phyloP scores from a whole-genome alignment of 2,797 vertebrate genomes.

The Triplophysa yarkandensis region DNA sequence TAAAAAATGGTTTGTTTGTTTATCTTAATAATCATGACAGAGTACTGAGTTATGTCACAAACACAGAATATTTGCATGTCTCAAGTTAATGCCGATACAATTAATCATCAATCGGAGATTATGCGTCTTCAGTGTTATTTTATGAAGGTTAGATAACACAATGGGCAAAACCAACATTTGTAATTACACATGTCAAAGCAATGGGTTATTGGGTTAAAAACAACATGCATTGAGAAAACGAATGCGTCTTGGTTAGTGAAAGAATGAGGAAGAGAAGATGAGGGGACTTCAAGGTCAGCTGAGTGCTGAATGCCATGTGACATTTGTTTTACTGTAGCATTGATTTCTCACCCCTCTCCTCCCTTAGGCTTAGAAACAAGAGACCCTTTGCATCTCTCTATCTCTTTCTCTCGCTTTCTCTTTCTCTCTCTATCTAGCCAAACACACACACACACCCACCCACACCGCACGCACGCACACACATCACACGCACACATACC shows the following conservation, averaged over 20 bases:
- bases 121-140: neutral
- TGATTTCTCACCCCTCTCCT: slow-evolving; percentile 45
- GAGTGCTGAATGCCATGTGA: slow-evolving; percentile 45
- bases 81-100: neutral
- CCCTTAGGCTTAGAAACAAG: slow-evolving; percentile 45
- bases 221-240: slow-evolving; percentile 29
- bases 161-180: slow-evolving; percentile 6
- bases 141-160: slow-evolving; percentile 6
- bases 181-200: neutral
- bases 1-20: neutral
- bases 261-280: slow-evolving; percentile 18
- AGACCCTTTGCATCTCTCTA: slow-evolving; percentile 13
- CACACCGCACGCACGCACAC: neutral
- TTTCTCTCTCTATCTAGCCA: neutral
- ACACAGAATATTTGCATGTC: slow-evolving; percentile 1
- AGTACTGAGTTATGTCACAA: neutral
- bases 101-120: neutral
- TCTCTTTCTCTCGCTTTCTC: slow-evolving; percentile 16
- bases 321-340: slow-evolving; percentile 46
- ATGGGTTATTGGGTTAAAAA: slow-evolving; percentile 30
- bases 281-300: slow-evolving; percentile 59
- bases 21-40: neutral
- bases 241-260: slow-evolving; percentile 14
- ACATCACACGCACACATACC: neutral
- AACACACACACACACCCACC: too few relatives aligned